Evolutionary conservation across 2,113 vertebrate species (phyloP), one percentile per base, ranked within the genome.

Genomic region (Gyps fulvus): DNA sequence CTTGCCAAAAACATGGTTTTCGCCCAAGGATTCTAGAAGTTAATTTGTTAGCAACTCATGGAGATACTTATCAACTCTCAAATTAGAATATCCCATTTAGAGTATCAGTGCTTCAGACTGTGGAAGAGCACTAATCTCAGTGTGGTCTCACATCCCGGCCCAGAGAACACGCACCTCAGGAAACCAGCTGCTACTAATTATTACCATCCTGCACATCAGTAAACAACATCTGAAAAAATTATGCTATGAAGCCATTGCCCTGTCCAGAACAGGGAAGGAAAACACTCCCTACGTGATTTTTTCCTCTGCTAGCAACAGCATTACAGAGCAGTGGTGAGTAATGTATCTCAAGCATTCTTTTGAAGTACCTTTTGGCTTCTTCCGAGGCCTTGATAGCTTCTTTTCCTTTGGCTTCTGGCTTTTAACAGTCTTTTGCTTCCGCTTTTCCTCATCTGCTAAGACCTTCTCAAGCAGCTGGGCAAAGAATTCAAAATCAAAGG

Each of bases 401-500:
- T 97, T 98, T 87, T 98, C 97, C 88, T 97, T 98, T 91, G 90
- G 79, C 70, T 65, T 96, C 25, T 97, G 90, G 79, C 45, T 94
- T 98, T 98, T 98, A 94, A 95, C 92, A 52, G 90, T 94, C 97
- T 99, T 98, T 78, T 98, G 98, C 87, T 98, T 99, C 92, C 97
- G 98, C 93, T 97, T 99, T 89, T 98, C 97, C 86, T 99, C 99
- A 84, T 98, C 98, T 87, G 98, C 99, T 82, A 99, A 96, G 83
- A 99, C 98, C 95, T 99, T 99, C 79, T 98, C 98, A 77, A 99
- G 99, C 65, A 99, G 98, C 74, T 98, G 98, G 40, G 98, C 98
- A 97, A 99, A 99, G 97, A 99, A 99, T 84, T 99, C 98, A 61
- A 99, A 98, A 97, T 99, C 99, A 98, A 99, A 98, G 65, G 98